These are phyloP conservation scores for Drosophila ustulata DNA, from an alignment of 2,888 invertebrate species.

Conservation along the genomic window DNA sequence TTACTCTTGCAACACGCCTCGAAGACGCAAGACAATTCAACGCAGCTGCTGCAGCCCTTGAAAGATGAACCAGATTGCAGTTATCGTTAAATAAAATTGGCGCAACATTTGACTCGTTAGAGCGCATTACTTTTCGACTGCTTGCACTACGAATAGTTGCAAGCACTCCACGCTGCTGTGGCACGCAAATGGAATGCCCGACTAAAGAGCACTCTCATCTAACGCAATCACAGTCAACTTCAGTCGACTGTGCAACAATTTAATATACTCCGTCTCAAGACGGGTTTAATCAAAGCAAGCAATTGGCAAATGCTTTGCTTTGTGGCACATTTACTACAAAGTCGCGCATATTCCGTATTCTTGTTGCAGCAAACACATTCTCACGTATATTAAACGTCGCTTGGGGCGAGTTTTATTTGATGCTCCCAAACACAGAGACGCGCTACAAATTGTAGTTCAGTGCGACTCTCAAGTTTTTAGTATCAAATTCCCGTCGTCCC, in stretches of 20 bases:
- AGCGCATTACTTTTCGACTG: slow-evolving; percentile 51
- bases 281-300: background rate
- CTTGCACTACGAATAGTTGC: slow-evolving; percentile 39
- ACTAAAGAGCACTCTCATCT: slow-evolving; percentile 24
- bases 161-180: slow-evolving; percentile 5
- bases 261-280: background rate
- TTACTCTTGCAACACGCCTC: too few species aligned
- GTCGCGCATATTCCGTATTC: slow-evolving; percentile 3
- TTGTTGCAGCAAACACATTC: slow-evolving; percentile 13
- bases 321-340: background rate
- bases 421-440: slow-evolving; percentile 8
- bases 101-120: slow-evolving; percentile 58
- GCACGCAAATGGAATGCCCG: slow-evolving; percentile 33
- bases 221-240: slow-evolving; percentile 36
- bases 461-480: slow-evolving; percentile 7
- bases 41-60: slow-evolving; percentile 18
- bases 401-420: slow-evolving; percentile 47
- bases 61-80: slow-evolving; percentile 17
- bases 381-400: slow-evolving; percentile 47
- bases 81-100: slow-evolving; percentile 49
- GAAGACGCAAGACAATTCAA: slow-evolving; percentile 12
- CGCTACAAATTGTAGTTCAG: slow-evolving; percentile 14
- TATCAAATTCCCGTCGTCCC: slow-evolving; percentile 28
- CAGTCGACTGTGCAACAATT: slow-evolving; percentile 26
- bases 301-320: background rate